Base-by-base conservation (phyloP, 2,797 vertebrate species). In the Sebastes nivosus region DNA sequence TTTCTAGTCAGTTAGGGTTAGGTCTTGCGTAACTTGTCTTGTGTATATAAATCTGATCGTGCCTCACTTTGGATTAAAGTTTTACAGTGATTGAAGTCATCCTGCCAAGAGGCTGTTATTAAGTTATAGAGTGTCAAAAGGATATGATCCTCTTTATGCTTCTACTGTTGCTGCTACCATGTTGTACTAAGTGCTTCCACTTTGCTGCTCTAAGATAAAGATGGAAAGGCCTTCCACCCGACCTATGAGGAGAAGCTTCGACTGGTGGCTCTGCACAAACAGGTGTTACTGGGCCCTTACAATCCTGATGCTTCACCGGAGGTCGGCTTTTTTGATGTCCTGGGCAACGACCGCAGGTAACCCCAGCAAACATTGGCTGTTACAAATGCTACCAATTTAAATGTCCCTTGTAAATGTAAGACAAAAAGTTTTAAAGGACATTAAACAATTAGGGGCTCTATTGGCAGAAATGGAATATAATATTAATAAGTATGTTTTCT, bases 271-370 rank as follows among this genome's bases (percentile, higher is more conserved):
- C 95, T 99, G 59, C 97, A 98, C 92, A 99, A 99, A 84, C 99
- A 98, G 89, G 97, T 99, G 89, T 94, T 97, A 8, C 91, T 97
- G 88, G 99, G 99, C 25, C 97, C 98, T 12, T 99, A 98, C 75
- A 99, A 99, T 89, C 97, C 98, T 4, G 99, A 99, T 72, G 97
- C 97, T 77, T 97, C 97, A 59, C 98, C 99, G 7, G 99, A 99
- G 91, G 97, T 99, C 59, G 99, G 99, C 92, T 99, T 99, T 95
- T 99, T 99, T 91, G 99, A 99, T 88, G 98, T 99, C 76, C 93
- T 99, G 90, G 99, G 99, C 57, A 99, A 98, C 55, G 99, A 99
- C 85, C 97, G 99, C 93, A 98, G 98, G 99, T 99, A 97, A 96
- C 71, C 11, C 3, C 14, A 29, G 2, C 67, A 70, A n/a, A 46